A percentile compares a stretch with the other conserved stretches of the same genome.
Evolutionary conservation across 2,888 invertebrate species (phyloP).

Genomic region (Spisula subtruncata): DNA sequence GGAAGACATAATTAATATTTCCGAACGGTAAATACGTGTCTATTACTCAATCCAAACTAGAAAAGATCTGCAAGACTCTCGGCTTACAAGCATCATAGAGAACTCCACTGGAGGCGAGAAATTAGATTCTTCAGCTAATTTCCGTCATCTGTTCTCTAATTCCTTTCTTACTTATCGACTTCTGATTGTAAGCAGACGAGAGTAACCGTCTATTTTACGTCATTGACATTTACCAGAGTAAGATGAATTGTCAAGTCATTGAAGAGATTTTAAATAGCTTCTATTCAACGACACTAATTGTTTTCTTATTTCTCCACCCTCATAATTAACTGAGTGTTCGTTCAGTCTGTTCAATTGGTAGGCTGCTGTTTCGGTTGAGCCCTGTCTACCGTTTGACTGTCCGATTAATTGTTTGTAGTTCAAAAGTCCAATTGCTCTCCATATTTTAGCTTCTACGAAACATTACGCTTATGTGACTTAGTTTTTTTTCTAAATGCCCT

Average conservation of each 20-base stretch:
- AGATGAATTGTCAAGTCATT: constrained; percentile 17
- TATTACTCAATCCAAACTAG: constrained; percentile 13
- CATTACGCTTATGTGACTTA: no score
- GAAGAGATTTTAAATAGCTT: constrained; percentile 24
- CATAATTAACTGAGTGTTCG: not conserved
- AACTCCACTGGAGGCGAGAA: constrained; percentile 51
- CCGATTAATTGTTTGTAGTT: no score
- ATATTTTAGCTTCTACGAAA: no score
- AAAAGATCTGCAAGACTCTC: constrained; percentile 42
- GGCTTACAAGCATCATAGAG: constrained; percentile 54
- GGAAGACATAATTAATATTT: no score
- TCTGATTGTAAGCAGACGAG: constrained; percentile 37
- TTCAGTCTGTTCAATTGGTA: not conserved
- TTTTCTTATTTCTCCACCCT: constrained; percentile 20
- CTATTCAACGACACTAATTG: constrained; percentile 20
- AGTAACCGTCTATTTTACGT: constrained; percentile 4
- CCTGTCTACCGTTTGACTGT: not conserved
- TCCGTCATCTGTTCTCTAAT: constrained; percentile 32
- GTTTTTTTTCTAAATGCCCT: no score
- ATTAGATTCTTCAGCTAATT: constrained; percentile 59
- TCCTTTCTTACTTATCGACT: constrained; percentile 26
- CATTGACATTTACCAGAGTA: constrained; percentile 17
- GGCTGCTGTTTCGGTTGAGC: no score
- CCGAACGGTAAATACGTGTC: no score
- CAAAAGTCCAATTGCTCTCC: not conserved